These are phyloP conservation scores for Gnatocerus cornutus DNA, from an alignment of 2,888 invertebrate species.

Conservation along the genomic window DNA sequence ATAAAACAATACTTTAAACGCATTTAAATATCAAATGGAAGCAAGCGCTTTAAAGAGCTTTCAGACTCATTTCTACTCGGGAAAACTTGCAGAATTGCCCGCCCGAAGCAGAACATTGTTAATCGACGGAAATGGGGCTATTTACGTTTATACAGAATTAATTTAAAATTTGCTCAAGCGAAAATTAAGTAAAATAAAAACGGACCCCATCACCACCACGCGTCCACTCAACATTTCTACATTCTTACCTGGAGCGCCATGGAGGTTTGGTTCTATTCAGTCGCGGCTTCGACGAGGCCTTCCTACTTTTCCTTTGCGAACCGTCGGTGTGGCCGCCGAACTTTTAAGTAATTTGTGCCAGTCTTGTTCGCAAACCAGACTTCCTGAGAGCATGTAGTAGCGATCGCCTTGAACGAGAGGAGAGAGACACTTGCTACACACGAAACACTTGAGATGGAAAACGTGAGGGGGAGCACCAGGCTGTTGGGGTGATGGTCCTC, in stretches of 20 bases:
- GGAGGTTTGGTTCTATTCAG: constrained; percentile 75
- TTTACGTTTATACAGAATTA: constrained; percentile 67
- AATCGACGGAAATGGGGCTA: constrained; percentile 67
- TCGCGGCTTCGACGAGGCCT: constrained; percentile 91
- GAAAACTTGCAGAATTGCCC: constrained; percentile 63
- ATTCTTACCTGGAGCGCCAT: constrained; percentile 58
- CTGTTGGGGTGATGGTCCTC: constrained; percentile 74
- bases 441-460: constrained; percentile 97
- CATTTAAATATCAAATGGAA: constrained; percentile 66
- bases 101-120: constrained; percentile 63
- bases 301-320: constrained; percentile 92
- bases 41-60: constrained; percentile 62
- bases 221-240: background rate
- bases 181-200: constrained; percentile 64
- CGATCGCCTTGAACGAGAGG: constrained; percentile 93
- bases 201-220: constrained; percentile 49
- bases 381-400: constrained; percentile 93
- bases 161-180: constrained; percentile 65
- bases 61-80: constrained; percentile 61
- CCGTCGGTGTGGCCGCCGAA: constrained; percentile 78
- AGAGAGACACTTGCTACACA: constrained; percentile 93
- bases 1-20: constrained; percentile 67
- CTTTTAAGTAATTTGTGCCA: constrained; percentile 94
- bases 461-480: constrained; percentile 80
- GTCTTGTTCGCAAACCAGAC: constrained; percentile 95